These are phyloP conservation scores for Cariama cristata DNA, from an alignment of 2,113 vertebrate genomes.

Conservation along the genomic window DNA sequence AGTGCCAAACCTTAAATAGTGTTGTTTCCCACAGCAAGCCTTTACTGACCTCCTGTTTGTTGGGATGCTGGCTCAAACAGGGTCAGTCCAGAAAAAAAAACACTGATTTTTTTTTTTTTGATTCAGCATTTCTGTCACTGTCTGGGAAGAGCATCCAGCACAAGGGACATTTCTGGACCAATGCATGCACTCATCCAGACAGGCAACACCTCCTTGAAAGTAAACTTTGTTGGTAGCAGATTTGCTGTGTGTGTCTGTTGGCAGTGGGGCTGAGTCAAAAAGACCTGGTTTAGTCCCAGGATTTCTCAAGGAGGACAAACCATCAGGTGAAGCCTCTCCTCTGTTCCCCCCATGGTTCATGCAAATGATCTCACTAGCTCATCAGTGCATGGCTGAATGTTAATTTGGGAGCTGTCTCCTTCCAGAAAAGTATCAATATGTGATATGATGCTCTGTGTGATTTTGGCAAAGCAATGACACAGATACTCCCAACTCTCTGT, in stretches of 20 bases:
- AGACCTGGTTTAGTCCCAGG: background rate
- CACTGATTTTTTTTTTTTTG: background rate
- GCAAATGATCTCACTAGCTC: background rate
- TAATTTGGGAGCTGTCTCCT: background rate
- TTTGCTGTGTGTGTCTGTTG: background rate
- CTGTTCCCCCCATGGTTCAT: rapidly evolving
- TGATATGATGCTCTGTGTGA: too few relatives aligned
- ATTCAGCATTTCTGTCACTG: background rate
- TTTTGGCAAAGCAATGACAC: background rate
- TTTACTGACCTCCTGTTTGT: background rate
- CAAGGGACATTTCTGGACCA: background rate
- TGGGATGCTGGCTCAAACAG: background rate
- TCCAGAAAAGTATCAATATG: too few relatives aligned
- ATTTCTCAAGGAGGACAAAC: background rate
- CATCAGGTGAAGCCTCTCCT: background rate
- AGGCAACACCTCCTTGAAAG: background rate
- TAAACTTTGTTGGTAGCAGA: too few relatives aligned
- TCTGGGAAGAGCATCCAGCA: background rate
- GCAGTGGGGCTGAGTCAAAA: background rate
- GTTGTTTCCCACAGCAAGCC: background rate
- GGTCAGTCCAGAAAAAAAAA: background rate
- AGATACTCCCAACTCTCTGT: background rate
- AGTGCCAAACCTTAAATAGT: background rate
- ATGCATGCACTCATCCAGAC: background rate
- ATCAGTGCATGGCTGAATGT: background rate